Conservation (phyloP, 2,888 invertebrate species). For the Amphipyra tragopoginis region DNA sequence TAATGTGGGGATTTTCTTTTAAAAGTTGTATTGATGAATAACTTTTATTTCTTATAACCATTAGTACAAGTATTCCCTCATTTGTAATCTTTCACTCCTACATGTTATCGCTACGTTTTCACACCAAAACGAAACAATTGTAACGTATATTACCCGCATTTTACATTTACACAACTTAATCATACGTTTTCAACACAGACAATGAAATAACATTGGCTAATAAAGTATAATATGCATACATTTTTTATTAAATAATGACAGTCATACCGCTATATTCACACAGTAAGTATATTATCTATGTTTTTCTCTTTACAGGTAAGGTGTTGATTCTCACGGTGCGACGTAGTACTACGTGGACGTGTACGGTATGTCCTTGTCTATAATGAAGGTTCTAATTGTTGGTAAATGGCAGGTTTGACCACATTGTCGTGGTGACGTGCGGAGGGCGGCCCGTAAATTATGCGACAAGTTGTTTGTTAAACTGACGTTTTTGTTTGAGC, state of each 20-base stretch:
- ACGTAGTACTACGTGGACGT: background rate
- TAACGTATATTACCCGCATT: too few species aligned
- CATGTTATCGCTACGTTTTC: too few species aligned
- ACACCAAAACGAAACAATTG: too few species aligned
- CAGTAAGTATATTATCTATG: slow-evolving; percentile 6
- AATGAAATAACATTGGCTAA: background rate
- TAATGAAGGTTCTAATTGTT: slow-evolving; percentile 12
- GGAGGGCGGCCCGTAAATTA: background rate
- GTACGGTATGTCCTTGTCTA: slow-evolving; percentile 23
- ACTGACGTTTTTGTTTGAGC: too few species aligned
- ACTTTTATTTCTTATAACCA: too few species aligned
- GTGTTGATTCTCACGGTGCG: slow-evolving; percentile 24
- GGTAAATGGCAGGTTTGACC: slow-evolving; percentile 3
- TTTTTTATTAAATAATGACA: slow-evolving; percentile 10
- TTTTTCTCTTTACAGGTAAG: slow-evolving; percentile 40
- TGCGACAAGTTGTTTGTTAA: too few species aligned
- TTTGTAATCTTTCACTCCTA: too few species aligned
- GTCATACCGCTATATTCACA: background rate
- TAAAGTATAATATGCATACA: background rate
- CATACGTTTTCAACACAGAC: background rate
- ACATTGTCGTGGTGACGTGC: background rate
- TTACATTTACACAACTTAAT: background rate
- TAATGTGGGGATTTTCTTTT: too few species aligned
- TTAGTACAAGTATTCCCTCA: too few species aligned
- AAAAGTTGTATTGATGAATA: too few species aligned